These are phyloP conservation scores for Glareola pratincola DNA, from an alignment of 2,113 vertebrate genomes.

Conservation along the genomic window DNA sequence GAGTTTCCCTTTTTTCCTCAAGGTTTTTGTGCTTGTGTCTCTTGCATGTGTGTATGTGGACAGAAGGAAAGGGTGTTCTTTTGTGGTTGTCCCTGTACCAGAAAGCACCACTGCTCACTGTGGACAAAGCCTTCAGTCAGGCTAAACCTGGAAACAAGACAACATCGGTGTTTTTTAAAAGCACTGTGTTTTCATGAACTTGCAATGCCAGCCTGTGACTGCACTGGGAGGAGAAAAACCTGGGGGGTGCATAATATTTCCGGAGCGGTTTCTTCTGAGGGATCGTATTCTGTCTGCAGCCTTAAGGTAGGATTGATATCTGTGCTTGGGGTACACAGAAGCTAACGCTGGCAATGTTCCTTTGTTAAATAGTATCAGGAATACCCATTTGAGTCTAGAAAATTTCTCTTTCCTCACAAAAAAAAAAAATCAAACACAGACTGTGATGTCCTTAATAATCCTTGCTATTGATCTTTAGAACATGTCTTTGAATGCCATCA, in stretches of 20 bases:
- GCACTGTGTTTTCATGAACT: background rate
- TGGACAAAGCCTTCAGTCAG: background rate
- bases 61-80: background rate
- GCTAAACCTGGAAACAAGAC: background rate
- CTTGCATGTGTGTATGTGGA: background rate
- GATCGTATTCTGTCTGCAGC: background rate
- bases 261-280: background rate
- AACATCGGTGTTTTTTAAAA: background rate
- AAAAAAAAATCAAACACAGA: background rate
- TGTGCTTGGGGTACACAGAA: background rate
- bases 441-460: background rate
- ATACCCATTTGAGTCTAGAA: background rate
- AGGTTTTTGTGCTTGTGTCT: background rate
- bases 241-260: background rate
- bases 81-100: background rate
- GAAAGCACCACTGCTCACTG: background rate
- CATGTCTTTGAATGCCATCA: background rate
- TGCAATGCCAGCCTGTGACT: background rate
- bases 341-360: accelerated
- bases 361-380: background rate
- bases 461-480: background rate
- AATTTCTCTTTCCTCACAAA: background rate
- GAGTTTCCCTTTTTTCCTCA: background rate
- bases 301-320: background rate
- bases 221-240: background rate